Evolutionary conservation across 2,888 invertebrate species (phyloP).

Genomic region (Lepidocyrtoides sp.): DNA sequence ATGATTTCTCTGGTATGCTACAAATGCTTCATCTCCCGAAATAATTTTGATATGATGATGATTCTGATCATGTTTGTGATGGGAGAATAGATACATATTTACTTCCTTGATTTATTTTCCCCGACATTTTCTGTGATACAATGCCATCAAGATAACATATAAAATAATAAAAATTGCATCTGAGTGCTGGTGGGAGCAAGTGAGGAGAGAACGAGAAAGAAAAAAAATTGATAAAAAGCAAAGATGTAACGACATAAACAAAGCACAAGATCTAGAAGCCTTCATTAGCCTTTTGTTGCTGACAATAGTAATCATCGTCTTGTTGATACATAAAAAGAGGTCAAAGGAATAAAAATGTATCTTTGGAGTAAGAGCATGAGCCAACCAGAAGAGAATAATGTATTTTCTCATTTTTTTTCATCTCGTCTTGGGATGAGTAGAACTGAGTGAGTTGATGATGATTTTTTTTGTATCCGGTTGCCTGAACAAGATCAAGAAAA

Average conservation of each 20-base stretch:
- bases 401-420: slow-evolving; percentile 14
- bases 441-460: slow-evolving; percentile 43
- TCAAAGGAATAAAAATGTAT: slow-evolving; percentile 53
- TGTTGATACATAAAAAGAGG: slow-evolving; percentile 21
- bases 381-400: slow-evolving; percentile 11
- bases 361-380: too few species aligned
- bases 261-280: slow-evolving; percentile 35
- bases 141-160: slow-evolving; percentile 5
- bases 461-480: slow-evolving; percentile 43
- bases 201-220: not conserved
- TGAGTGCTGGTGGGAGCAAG: not conserved
- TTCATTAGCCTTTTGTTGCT: slow-evolving; percentile 59
- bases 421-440: not conserved
- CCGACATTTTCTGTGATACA: not conserved
- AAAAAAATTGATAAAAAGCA: slow-evolving; percentile 50
- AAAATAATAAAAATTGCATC: slow-evolving; percentile 41
- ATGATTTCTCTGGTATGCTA: too few species aligned
- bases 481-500: slow-evolving; percentile 43
- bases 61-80: slow-evolving; percentile 39
- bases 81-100: slow-evolving; percentile 23
- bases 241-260: slow-evolving; percentile 41
- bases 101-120: slow-evolving; percentile 44
- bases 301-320: slow-evolving; percentile 52
- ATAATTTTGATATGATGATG: not conserved
- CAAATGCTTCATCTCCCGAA: too few species aligned